Percentiles rank a stretch among this genome's conserved stretches.
phyloP scores from a whole-genome alignment of 2,113 vertebrate genomes.

The Triplophysa dalaica region DNA sequence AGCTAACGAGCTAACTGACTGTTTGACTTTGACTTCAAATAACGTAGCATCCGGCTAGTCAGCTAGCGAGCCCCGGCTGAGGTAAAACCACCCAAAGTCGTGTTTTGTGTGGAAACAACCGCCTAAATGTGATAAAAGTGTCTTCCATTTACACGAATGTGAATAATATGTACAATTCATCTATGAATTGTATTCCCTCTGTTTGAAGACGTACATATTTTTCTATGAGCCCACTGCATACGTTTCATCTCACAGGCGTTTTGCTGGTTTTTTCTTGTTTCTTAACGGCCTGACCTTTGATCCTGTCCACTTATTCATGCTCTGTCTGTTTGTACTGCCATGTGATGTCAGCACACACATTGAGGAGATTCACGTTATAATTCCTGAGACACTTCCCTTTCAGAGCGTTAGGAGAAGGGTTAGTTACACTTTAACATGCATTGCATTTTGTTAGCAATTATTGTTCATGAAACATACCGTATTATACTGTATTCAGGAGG shows the following conservation, averaged over 20 bases:
- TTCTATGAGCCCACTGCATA: constrained; percentile 10
- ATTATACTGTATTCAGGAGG: background rate
- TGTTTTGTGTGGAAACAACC: background rate
- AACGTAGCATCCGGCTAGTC: constrained; percentile 33
- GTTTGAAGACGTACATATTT: no score
- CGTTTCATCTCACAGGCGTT: constrained; percentile 30
- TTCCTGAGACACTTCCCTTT: no score
- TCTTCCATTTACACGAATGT: no score
- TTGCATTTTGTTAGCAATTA: background rate
- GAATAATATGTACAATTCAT: no score
- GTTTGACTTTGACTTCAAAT: constrained; percentile 24
- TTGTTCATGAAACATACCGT: background rate
- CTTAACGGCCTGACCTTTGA: constrained; percentile 35
- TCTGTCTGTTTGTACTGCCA: background rate
- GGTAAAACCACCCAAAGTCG: background rate
- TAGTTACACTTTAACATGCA: background rate
- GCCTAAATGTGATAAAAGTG: background rate
- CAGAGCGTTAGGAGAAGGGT: background rate
- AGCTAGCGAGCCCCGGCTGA: background rate
- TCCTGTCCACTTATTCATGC: constrained; percentile 9
- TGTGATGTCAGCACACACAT: background rate
- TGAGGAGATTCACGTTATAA: background rate
- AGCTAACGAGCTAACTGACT: constrained; percentile 31
- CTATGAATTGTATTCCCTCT: no score
- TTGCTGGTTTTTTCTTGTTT: background rate